A percentile compares a stretch with the other conserved stretches of the same genome.
Evolutionary conservation across 1,140 invertebrate species (phyloP).

Genomic region (Drosophila carrolli): DNA sequence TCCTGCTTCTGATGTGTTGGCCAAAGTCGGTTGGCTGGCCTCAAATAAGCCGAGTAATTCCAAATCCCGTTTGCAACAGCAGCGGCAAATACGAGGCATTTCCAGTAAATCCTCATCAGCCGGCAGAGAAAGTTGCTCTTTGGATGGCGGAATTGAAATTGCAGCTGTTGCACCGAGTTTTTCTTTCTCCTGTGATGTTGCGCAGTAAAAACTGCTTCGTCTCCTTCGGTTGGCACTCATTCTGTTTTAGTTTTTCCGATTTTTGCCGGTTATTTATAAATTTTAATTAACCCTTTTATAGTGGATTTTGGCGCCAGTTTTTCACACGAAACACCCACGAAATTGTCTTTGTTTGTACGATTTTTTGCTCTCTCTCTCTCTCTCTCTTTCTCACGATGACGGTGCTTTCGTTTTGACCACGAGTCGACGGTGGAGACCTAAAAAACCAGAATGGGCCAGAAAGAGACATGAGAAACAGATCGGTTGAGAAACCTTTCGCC

Average conservation of each 20-base stretch:
- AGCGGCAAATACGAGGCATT: constrained; percentile 65
- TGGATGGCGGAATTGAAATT: background rate
- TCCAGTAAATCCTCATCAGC: constrained; percentile 28
- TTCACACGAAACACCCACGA: constrained; percentile 47
- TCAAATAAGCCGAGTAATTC: constrained; percentile 64
- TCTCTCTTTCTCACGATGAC: constrained; percentile 12
- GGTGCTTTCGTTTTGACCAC: constrained; percentile 71
- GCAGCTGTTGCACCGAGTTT: constrained; percentile 15
- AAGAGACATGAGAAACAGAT: constrained; percentile 47
- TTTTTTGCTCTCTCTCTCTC: constrained; percentile 17
- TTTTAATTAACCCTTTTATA: constrained; percentile 30
- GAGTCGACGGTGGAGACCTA: constrained; percentile 47
- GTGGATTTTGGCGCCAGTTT: constrained; percentile 30
- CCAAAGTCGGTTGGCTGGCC: constrained; percentile 25
- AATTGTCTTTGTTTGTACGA: constrained; percentile 28
- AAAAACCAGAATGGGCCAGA: constrained; percentile 64
- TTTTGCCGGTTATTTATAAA: constrained; percentile 21
- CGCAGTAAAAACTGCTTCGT: constrained; percentile 17
- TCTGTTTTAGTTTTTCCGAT: constrained; percentile 25
- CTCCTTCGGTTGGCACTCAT: constrained; percentile 66
- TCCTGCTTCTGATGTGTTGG: constrained; percentile 13
- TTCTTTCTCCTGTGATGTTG: constrained; percentile 23
- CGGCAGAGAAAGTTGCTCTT: constrained; percentile 46
- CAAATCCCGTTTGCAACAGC: constrained; percentile 64
- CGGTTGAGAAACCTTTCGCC: constrained; percentile 43